These are phyloP conservation scores for Apogon talboti DNA, from an alignment of 2,797 vertebrate species.

Conservation along the genomic window DNA sequence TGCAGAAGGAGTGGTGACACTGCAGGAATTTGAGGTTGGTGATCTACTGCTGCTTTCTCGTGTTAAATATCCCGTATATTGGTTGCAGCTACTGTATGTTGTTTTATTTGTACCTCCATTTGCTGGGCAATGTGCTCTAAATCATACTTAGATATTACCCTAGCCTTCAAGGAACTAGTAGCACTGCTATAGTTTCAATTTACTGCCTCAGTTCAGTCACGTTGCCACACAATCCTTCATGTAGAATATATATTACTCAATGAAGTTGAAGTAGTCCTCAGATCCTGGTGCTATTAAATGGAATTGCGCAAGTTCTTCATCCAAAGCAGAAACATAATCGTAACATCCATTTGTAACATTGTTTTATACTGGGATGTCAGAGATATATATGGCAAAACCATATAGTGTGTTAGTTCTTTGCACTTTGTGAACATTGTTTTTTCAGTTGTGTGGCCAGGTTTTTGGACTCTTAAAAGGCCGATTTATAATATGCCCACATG, in stretches of 20 bases:
- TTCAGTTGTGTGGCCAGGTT: constrained; percentile 52
- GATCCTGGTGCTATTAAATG: constrained; percentile 40
- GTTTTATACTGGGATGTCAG: constrained; percentile 40
- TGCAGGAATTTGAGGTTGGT: constrained; percentile 86
- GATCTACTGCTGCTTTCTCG: constrained; percentile 40
- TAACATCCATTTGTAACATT: constrained; percentile 50
- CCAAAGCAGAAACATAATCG: constrained; percentile 52
- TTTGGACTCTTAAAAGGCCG: constrained; percentile 49
- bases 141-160: constrained; percentile 65
- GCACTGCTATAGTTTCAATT: constrained; percentile 67
- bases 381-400: constrained; percentile 35
- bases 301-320: constrained; percentile 56
- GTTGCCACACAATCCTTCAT: constrained; percentile 47
- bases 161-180: constrained; percentile 52
- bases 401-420: constrained; percentile 30
- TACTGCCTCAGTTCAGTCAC: constrained; percentile 62
- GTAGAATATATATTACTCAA: constrained; percentile 49
- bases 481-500: constrained; percentile 49
- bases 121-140: constrained; percentile 52
- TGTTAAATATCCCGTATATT: constrained; percentile 55
- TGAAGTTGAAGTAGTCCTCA: constrained; percentile 58
- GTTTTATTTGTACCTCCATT: constrained; percentile 51
- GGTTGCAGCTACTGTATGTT: constrained; percentile 45
- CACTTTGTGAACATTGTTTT: constrained; percentile 65
- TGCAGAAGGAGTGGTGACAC: constrained; percentile 88